phyloP scores from a whole-genome alignment of 2,113 vertebrate species.

The Ictidomys tridecemlineatus region DNA sequence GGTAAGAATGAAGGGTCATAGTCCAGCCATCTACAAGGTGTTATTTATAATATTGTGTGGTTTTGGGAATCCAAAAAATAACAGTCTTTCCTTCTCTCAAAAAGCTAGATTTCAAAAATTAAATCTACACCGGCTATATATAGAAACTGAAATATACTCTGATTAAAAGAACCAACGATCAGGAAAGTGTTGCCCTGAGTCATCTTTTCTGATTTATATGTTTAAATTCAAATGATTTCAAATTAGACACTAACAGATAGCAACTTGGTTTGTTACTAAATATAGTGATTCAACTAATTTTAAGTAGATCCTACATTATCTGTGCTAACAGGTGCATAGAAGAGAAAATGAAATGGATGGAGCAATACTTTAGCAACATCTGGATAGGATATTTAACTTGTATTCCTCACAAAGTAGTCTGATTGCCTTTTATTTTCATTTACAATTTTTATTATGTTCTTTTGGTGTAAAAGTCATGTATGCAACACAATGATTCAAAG shows the following conservation, averaged over 20 bases:
- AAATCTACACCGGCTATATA: constrained; percentile 68
- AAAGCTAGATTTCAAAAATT: constrained; percentile 60
- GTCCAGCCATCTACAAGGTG: background rate
- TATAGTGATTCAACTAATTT: constrained; percentile 64
- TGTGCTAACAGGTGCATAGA: constrained; percentile 72
- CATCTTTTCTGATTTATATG: constrained; percentile 76
- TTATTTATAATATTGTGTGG: constrained; percentile 60
- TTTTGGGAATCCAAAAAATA: background rate
- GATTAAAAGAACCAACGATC: constrained; percentile 62
- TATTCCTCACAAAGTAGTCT: constrained; percentile 69
- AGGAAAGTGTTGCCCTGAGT: constrained; percentile 53
- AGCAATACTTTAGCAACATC: constrained; percentile 65
- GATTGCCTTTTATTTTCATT: constrained; percentile 35
- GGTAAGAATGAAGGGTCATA: constrained; percentile 14
- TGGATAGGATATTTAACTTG: constrained; percentile 53
- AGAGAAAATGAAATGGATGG: constrained; percentile 44
- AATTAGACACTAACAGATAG: constrained; percentile 75
- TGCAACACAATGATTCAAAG: constrained; percentile 16
- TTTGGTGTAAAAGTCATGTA: constrained; percentile 40
- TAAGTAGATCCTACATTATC: constrained; percentile 35
- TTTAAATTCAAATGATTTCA: constrained; percentile 83
- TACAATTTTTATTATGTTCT: constrained; percentile 57
- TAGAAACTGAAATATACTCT: constrained; percentile 75
- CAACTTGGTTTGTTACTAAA: constrained; percentile 74
- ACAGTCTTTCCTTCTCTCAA: constrained; percentile 64